Conservation (phyloP, 2,797 vertebrate genomes). For the Pseudochaenichthys georgianus region DNA sequence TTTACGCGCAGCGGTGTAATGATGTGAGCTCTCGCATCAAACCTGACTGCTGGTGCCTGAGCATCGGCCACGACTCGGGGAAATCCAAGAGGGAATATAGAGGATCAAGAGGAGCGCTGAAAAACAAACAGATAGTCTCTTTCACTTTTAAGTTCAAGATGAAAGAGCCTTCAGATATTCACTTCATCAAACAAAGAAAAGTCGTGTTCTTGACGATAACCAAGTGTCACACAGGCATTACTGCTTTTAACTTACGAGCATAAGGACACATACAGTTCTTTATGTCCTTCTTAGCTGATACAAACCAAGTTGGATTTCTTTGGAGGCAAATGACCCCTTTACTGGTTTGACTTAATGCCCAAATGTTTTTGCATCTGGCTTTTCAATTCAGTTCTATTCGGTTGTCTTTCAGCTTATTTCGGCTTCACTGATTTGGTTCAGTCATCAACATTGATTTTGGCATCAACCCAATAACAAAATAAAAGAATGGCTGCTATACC, state of each 20-base stretch:
- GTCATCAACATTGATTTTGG: background rate
- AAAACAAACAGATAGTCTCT: slow-evolving; percentile 51
- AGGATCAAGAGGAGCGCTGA: slow-evolving; percentile 18
- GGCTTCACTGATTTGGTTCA: background rate
- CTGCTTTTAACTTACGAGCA: background rate
- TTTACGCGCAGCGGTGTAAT: slow-evolving; percentile 60
- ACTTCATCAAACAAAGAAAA: slow-evolving; percentile 16
- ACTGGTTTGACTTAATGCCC: too few species aligned
- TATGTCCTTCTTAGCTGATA: background rate
- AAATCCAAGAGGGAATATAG: slow-evolving; percentile 48
- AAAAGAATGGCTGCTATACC: background rate
- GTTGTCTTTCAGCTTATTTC: background rate
- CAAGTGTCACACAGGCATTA: background rate
- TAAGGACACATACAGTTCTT: background rate
- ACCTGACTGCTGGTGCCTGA: slow-evolving; percentile 30
- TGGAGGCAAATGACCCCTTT: too few species aligned
- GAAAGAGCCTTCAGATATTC: slow-evolving; percentile 28
- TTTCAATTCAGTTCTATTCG: background rate
- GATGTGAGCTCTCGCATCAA: slow-evolving; percentile 59
- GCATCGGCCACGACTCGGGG: slow-evolving; percentile 15
- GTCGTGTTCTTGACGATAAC: background rate
- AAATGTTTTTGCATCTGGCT: too few species aligned
- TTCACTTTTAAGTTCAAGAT: slow-evolving; percentile 43
- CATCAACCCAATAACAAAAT: background rate
- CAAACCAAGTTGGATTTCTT: too few species aligned